phyloP scores from a whole-genome alignment of 2,888 invertebrate genomes.

The Mayetiola destructor region DNA sequence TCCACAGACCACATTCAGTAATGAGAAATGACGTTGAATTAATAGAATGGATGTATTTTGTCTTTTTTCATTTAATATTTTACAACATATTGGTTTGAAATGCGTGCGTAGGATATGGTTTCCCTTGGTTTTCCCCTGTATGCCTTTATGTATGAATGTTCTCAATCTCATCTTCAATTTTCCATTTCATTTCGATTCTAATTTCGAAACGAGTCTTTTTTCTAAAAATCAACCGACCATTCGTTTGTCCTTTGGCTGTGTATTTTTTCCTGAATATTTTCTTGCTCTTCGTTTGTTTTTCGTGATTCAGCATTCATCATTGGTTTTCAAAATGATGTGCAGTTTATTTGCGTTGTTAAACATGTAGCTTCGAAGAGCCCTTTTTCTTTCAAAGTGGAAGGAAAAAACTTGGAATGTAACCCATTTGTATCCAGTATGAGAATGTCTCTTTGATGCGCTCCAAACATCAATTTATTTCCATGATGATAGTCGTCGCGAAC shows the following conservation, averaged over 20 bases:
- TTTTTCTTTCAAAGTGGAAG: too few species aligned
- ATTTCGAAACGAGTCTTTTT: background rate
- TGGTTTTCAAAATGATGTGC: slow-evolving; percentile 8
- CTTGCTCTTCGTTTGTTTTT: background rate
- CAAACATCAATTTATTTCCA: background rate
- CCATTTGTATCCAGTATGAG: too few species aligned
- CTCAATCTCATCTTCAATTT: background rate
- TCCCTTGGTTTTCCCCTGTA: background rate
- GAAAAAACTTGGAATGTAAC: too few species aligned
- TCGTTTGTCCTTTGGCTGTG: background rate
- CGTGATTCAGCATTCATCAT: background rate
- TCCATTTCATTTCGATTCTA: background rate
- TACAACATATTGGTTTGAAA: slow-evolving; percentile 3
- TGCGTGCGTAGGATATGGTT: slow-evolving; percentile 8
- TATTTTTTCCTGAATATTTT: background rate
- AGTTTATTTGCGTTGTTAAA: slow-evolving; percentile 8
- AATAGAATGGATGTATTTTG: slow-evolving; percentile 10
- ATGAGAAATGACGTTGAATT: slow-evolving; percentile 10
- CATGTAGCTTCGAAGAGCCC: slow-evolving; percentile 7
- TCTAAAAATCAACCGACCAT: too few species aligned
- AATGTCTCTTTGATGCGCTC: slow-evolving; percentile 1
- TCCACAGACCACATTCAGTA: background rate
- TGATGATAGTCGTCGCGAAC: too few species aligned
- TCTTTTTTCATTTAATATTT: slow-evolving; percentile 13
- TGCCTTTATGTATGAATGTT: too few species aligned